phyloP scores from a whole-genome alignment of 1,140 invertebrate species.

The Magallana angulata region DNA sequence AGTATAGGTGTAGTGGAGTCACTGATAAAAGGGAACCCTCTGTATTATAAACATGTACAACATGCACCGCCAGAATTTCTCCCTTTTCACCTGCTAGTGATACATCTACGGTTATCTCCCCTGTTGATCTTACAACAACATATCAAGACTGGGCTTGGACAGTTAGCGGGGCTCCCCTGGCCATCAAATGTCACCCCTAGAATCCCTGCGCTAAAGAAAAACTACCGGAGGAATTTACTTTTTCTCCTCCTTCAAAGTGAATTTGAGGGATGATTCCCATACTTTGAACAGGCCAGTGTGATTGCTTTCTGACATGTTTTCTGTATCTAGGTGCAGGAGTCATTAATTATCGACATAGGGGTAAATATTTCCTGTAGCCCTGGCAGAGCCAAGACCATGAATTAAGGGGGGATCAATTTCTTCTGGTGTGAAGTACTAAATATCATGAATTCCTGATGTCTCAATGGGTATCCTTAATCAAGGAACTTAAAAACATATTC shows the following conservation, averaged over 20 bases:
- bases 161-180: constrained; percentile 4
- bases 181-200: constrained; percentile 5
- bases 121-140: constrained; percentile 27
- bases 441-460: constrained; percentile 33
- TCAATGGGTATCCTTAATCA: constrained; percentile 20
- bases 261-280: constrained; percentile 22
- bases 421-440: constrained; percentile 23
- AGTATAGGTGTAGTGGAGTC: background rate
- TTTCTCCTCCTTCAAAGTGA: constrained; percentile 12
- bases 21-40: constrained; percentile 13
- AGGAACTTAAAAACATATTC: constrained; percentile 32
- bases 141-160: constrained; percentile 1
- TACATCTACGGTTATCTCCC: constrained; percentile 20
- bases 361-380: constrained; percentile 26
- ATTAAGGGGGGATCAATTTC: constrained; percentile 35
- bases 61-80: background rate
- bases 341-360: constrained; percentile 26
- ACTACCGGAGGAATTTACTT: constrained; percentile 24
- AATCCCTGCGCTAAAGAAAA: background rate
- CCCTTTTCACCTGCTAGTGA: constrained; percentile 3
- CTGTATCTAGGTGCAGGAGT: constrained; percentile 12
- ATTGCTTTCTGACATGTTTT: constrained; percentile 34
- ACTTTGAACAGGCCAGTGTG: constrained; percentile 12
- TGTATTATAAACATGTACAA: constrained; percentile 16
- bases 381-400: constrained; percentile 20